Evolutionary conservation across 2,888 invertebrate species (phyloP), one percentile per base, ranked within the genome.

Genomic region (Atrina japonica): DNA sequence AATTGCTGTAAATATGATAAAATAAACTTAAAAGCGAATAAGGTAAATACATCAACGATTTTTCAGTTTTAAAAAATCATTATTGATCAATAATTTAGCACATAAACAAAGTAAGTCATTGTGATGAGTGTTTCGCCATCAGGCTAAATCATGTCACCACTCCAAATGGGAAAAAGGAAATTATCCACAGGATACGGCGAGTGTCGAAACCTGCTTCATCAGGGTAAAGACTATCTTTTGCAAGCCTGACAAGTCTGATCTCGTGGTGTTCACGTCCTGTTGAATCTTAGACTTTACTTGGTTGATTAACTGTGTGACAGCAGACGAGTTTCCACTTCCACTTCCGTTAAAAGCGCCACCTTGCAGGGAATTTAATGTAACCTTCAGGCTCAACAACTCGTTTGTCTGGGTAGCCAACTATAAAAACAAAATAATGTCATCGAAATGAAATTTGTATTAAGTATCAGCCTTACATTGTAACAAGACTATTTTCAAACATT

Each of bases 231-330:
- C 56, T 41, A 56, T 65, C 7, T 11, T 47, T 23, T 55, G 47
- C 6, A 65, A 43, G 21, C 41, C 27, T 23, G 27, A 56, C 43
- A 65, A 25, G 11, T 45, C 56, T 29, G 9, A 30, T 29, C 56
- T 14, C 3, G 65, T 53, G 16, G 30, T 40, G 30, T 55, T 14
- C 2, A 68, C 35, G 27, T 61, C 63, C 3, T 47, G 35, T 30
- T 68, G 52, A 3, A 63, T 63, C 41, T 68, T 41, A 21, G 23
- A 43, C 56, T 68, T 47, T 1, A 68, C 49, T 9, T 52, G 53
- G 18, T 56, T 52, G 18, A 68, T 45, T 6, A 55, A 35, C 18
- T 56, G 27, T 18, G 61, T 45, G 23, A 63, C 16, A 23, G 21
- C 60, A n/a, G n/a, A n/a, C n/a, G n/a, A n/a, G 21, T 43, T 29